Base-by-base conservation (phyloP, 2,113 vertebrate genomes). In the Mirounga angustirostris region DNA sequence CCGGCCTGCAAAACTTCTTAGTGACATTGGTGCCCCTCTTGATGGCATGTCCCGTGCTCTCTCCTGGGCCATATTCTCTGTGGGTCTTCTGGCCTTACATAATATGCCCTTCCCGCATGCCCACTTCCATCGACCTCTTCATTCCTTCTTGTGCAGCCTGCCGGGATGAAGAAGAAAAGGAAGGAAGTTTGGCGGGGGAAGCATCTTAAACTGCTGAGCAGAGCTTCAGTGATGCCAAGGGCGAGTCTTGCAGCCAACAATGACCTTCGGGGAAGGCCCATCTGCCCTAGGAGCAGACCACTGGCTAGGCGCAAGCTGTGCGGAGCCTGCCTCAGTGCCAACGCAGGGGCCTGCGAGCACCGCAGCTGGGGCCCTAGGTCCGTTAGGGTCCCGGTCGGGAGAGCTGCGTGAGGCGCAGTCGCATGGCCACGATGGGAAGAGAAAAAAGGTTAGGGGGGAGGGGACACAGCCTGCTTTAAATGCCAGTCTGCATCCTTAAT, bases 401-500 rank as follows among this genome's bases (percentile, higher is more conserved):
- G 24, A 85, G 19, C 5, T 22, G 9, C 58, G 50, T 56, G 12
- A 71, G 36, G 12, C 6, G 15, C 11, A 26, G 50, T 36, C 76
- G 54, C 95, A 52, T 0, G 0, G 52, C n/a, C 50, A 65, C 0
- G 0, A 11, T 0, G 26, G 56, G 14, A 91, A 50, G 40, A 71
- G 71, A 46, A 79, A 19, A 14, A 80, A 94, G 73, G 46, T 50
- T 18, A 54, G 36, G 50, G 59, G 65, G 36, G 13, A 28, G 56
- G 21, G 46, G n/a, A 21, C 88, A 86, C 18, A 58, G 69, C 46
- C 50, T 59, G 61, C 61, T 61, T 30, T 79, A 73, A 59, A 74
- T 54, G 61, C 84, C 84, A 30, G 79, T 30, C 46, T 28, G 74
- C 73, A 19, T 73, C 94, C 65, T 83, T 78, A 61, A 24, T 52